These are phyloP conservation scores for Pteropus alecto DNA, from an alignment of 2,113 vertebrate species.

Conservation along the genomic window DNA sequence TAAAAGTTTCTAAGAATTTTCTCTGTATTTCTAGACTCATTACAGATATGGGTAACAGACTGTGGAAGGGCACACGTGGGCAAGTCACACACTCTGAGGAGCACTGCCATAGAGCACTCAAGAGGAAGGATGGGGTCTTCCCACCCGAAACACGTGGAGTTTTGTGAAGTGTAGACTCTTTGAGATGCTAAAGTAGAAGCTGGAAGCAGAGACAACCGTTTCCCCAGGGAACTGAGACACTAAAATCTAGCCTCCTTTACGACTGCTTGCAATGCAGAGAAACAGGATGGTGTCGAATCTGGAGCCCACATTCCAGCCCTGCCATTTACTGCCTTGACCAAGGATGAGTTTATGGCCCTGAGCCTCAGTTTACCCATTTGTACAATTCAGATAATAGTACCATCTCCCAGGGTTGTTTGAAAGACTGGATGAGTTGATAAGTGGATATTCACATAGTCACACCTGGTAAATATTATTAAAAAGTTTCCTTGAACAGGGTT, in stretches of 20 bases:
- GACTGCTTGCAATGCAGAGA: background rate
- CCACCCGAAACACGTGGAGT: background rate
- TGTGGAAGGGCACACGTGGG: background rate
- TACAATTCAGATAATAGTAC: no score
- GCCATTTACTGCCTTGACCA: background rate
- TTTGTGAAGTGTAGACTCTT: background rate
- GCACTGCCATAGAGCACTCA: background rate
- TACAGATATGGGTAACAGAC: no score
- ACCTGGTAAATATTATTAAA: background rate
- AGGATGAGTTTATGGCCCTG: background rate
- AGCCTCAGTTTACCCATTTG: background rate
- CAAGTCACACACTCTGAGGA: background rate
- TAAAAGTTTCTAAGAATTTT: background rate
- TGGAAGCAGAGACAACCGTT: background rate
- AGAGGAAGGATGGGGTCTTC: background rate
- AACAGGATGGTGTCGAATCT: rapidly evolving
- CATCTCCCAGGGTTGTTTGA: background rate
- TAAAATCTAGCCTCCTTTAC: background rate
- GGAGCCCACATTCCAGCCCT: background rate
- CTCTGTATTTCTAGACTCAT: background rate
- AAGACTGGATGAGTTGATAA: background rate
- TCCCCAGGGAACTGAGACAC: background rate
- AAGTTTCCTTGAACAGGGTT: background rate
- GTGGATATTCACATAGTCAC: background rate
- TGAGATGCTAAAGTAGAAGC: background rate